phyloP scores from a whole-genome alignment of 2,888 invertebrate genomes.

The Myopa tessellatipennis region DNA sequence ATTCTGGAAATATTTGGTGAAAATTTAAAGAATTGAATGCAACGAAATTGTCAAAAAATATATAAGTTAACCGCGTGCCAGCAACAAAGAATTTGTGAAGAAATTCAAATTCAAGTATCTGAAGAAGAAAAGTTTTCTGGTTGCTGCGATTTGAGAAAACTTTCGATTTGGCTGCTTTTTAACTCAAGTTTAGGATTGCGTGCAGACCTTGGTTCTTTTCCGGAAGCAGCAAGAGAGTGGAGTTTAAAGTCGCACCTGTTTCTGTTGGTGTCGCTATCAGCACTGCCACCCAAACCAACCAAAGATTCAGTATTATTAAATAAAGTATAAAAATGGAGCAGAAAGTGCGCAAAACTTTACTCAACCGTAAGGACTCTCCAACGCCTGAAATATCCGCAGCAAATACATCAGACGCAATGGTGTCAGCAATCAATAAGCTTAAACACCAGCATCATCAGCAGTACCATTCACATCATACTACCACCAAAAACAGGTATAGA shows the following conservation, averaged over 20 bases:
- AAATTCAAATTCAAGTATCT: constrained; percentile 6
- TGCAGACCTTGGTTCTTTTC: background rate
- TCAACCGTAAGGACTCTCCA: constrained; percentile 14
- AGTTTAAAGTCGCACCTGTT: constrained; percentile 12
- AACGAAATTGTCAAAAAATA: constrained; percentile 10
- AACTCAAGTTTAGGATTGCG: background rate
- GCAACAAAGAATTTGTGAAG: constrained; percentile 1
- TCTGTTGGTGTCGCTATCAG: background rate
- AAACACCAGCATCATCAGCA: constrained; percentile 27
- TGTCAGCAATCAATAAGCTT: constrained; percentile 24
- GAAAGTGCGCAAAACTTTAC: constrained; percentile 39
- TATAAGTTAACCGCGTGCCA: constrained; percentile 29
- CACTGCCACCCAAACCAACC: background rate
- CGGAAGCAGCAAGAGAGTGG: background rate
- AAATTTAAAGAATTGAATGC: constrained; percentile 10
- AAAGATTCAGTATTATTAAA: constrained; percentile 28
- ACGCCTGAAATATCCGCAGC: background rate
- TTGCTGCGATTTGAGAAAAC: constrained; percentile 12
- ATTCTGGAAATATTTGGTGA: constrained; percentile 23
- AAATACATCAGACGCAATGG: constrained; percentile 23
- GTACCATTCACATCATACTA: constrained; percentile 15
- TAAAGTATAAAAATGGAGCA: constrained; percentile 42
- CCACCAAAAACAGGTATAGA: constrained; percentile 16
- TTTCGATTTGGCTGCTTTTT: background rate
- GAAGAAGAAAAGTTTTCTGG: constrained; percentile 4